Percentiles rank a stretch among this genome's conserved stretches.
These are phyloP conservation scores for Tamandua tetradactyla DNA, from an alignment of 2,797 vertebrate species.

Conservation along the genomic window DNA sequence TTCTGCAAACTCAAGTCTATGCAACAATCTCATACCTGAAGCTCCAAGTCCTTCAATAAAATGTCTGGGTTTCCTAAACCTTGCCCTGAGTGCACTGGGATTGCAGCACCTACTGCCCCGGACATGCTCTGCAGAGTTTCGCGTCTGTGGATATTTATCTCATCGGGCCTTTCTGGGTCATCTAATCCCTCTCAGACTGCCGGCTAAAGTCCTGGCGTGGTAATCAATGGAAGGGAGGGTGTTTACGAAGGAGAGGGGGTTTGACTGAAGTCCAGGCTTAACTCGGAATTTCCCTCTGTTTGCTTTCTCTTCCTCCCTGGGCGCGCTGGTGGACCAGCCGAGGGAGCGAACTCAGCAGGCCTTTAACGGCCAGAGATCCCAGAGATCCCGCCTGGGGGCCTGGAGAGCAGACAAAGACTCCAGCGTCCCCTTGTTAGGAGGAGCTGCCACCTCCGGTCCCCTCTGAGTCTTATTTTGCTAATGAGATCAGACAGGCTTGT, in stretches of 20 bases:
- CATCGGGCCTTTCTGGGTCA: not conserved
- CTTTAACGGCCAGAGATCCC: not conserved
- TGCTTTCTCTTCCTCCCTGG: not conserved
- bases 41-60: fast-evolving
- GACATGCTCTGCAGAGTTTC: fast-evolving
- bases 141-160: not conserved
- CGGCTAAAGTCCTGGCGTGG: not conserved
- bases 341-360: not conserved
- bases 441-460: not conserved
- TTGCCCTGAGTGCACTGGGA: fast-evolving
- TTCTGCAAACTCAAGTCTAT: not conserved
- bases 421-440: not conserved
- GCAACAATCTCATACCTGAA: not conserved
- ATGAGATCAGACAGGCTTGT: slow-evolving; percentile 66
- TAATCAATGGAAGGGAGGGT: not conserved
- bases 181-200: not conserved
- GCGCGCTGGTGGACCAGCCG: not conserved
- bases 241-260: slow-evolving; percentile 25
- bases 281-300: slow-evolving; percentile 35
- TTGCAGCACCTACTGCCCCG: fast-evolving
- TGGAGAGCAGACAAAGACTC: not conserved
- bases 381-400: not conserved
- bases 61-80: fast-evolving
- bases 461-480: slow-evolving; percentile 33
- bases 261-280: slow-evolving; percentile 43